These are phyloP conservation scores for Xiphorhynchus elegans DNA, from an alignment of 2,113 vertebrate species.

Conservation along the genomic window DNA sequence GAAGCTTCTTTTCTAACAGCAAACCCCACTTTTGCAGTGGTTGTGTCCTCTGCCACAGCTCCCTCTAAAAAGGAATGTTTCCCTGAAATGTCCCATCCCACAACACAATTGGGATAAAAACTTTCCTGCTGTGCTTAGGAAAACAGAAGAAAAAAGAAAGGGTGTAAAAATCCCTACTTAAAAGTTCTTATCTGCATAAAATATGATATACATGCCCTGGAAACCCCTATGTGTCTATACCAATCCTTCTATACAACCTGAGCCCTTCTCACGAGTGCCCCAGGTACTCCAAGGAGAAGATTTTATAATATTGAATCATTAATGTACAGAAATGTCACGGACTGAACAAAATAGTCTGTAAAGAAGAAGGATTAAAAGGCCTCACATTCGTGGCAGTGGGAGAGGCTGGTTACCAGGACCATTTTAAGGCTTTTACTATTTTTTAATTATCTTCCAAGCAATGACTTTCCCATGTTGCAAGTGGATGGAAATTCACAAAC, in stretches of 20 bases:
- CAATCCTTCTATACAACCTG: not conserved
- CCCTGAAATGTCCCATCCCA: not conserved
- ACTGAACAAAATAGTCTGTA: not conserved
- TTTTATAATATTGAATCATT: not conserved
- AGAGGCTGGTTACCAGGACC: not conserved
- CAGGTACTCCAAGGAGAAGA: not conserved
- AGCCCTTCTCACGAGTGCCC: not conserved
- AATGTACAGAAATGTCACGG: not conserved
- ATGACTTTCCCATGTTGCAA: not conserved
- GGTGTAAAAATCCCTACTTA: not conserved
- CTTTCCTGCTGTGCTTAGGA: not conserved
- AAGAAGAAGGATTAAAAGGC: not conserved
- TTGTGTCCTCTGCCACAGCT: not conserved
- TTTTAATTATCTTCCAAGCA: not conserved
- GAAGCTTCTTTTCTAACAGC: not conserved
- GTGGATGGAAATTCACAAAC: not conserved
- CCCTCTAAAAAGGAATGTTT: not conserved
- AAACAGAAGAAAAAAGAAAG: not conserved
- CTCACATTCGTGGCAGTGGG: not conserved
- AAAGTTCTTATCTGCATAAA: not conserved
- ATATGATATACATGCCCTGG: not conserved
- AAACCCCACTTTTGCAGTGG: not conserved
- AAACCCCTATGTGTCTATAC: not conserved
- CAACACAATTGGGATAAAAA: not conserved
- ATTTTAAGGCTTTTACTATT: not conserved